Base-by-base conservation (phyloP, 2,888 invertebrate genomes). In the Auanema sp. region DNA sequence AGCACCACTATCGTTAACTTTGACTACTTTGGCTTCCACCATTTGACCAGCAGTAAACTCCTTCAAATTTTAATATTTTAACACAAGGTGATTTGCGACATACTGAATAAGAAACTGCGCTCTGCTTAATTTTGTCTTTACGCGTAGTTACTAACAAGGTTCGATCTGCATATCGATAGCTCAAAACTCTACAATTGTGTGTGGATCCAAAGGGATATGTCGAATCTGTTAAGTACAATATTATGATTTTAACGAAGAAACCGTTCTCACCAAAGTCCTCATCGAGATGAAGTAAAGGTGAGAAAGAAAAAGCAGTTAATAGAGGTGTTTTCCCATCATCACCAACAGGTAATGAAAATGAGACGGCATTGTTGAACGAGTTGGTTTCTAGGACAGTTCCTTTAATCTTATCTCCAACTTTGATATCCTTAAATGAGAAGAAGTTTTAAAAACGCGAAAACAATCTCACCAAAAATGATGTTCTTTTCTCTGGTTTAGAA, bases 151-250 rank as follows among this genome's bases (percentile, higher is more conserved):
- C 77, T 14, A 71, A 33, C 6, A 83, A 24, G 0, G 65, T 33
- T 10, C 81, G 62, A 33, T 80, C 83, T 11, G 77, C 66, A 43
- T 72, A 65, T n/a, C 64, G 60, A 54, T 70, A 77, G 42, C 68
- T 77, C 14, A 77, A 68, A 6, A 83, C 72, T 18, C 79, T 72
- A 49, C 77, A 77, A 21, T 65, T 21, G 58, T 78, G 77, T 41
- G 65, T 65, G 5, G 71, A 58, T 18, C 80, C 82, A 14, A 71
- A 43, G 49, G 64, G 58, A 60, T 72, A 76, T n/a, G 63, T 59
- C 1, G 53, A 43, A 16, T 59, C 68, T 69, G 54, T n/a, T n/a
- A 12, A 64, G 21, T 41, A 18, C 2, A 1, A 5, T 33, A 33
- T 33, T 33, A 33, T 3, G 12, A 52, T 16, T 4, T 23, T 24